Evolutionary conservation across 2,113 vertebrate genomes (phyloP).

Genomic region (Chamaetylas fuelleborni): DNA sequence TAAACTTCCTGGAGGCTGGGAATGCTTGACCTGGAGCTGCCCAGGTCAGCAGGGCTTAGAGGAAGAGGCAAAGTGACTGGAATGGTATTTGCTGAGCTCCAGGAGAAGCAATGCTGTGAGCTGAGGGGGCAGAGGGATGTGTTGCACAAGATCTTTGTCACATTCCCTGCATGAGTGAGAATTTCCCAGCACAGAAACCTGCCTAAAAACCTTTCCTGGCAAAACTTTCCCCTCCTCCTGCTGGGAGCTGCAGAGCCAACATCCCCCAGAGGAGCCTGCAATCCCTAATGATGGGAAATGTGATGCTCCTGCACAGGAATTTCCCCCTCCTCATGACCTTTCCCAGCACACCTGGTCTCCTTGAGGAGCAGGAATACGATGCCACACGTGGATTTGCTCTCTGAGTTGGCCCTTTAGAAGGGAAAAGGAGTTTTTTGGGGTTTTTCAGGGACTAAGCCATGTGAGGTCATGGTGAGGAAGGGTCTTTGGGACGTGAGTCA

Average conservation of each 20-base stretch:
- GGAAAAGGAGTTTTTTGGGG: background rate
- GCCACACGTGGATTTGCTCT: background rate
- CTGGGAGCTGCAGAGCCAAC: background rate
- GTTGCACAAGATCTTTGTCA: slow-evolving; percentile 31
- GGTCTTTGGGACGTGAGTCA: background rate
- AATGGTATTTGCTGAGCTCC: background rate
- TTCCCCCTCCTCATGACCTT: background rate
- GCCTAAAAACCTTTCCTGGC: background rate
- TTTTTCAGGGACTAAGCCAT: background rate
- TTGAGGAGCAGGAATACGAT: background rate
- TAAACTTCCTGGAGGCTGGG: background rate
- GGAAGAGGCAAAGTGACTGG: background rate
- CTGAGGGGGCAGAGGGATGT: background rate
- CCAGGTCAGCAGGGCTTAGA: background rate
- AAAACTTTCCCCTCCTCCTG: background rate
- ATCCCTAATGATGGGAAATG: background rate
- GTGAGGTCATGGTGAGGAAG: background rate
- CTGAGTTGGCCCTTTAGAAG: background rate
- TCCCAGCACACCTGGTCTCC: background rate
- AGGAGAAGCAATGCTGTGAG: background rate
- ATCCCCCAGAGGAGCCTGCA: background rate
- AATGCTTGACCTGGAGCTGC: background rate
- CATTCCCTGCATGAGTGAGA: background rate
- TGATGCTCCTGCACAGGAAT: background rate
- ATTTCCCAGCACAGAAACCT: background rate